phyloP scores from a whole-genome alignment of 2,797 vertebrate genomes.

The Poeciliopsis paucimaculata region DNA sequence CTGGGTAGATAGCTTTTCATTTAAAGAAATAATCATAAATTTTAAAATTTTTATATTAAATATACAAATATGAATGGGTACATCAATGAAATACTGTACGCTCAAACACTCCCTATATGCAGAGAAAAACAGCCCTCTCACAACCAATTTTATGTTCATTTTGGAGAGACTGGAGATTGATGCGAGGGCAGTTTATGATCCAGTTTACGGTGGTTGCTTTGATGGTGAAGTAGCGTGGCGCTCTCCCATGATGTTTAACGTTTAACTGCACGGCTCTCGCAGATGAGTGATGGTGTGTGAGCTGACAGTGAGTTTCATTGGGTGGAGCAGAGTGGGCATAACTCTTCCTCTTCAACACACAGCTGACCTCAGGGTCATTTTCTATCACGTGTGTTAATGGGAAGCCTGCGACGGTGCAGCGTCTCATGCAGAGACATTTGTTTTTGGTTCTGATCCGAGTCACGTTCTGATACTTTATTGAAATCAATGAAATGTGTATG shows the following conservation, averaged over 20 bases:
- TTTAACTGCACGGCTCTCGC: conserved; percentile 33
- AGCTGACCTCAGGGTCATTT: conserved; percentile 49
- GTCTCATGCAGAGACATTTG: background rate
- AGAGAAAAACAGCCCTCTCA: background rate
- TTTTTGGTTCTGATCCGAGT: background rate
- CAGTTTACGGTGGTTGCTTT: conserved; percentile 23
- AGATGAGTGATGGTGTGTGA: conserved; percentile 55
- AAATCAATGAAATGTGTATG: background rate
- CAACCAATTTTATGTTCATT: conserved; percentile 18
- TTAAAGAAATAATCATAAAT: background rate
- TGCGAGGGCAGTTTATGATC: conserved; percentile 38
- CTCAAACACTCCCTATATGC: background rate
- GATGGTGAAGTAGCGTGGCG: conserved; percentile 29
- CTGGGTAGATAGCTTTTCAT: background rate
- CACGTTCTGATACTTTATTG: background rate
- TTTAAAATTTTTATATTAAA: background rate
- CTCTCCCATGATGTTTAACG: conserved; percentile 34
- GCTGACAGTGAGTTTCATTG: conserved; percentile 55
- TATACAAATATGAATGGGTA: background rate
- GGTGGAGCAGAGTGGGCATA: conserved; percentile 52
- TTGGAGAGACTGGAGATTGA: conserved; percentile 13
- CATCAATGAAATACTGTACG: background rate
- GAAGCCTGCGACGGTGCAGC: background rate
- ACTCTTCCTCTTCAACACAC: conserved; percentile 44
- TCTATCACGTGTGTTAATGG: background rate